Conservation (phyloP, 1,140 invertebrate species). For the Drosophila subobscura region DNA sequence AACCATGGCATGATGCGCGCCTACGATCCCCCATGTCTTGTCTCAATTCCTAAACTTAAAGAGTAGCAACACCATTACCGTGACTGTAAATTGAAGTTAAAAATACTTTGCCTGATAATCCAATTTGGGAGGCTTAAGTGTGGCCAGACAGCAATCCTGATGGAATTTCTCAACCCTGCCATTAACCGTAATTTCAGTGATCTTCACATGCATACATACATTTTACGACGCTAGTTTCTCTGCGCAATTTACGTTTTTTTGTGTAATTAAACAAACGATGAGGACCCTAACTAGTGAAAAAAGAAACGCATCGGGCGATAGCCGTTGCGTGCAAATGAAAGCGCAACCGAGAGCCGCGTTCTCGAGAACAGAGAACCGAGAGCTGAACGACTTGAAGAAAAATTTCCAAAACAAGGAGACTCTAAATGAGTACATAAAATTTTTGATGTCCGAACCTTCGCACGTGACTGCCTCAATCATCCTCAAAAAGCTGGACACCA, state of each 20-base stretch:
- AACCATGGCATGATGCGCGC: too few relatives aligned
- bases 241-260: neutral
- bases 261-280: neutral
- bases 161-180: neutral
- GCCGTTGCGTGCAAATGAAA: conserved; percentile 2
- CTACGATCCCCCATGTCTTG: too few relatives aligned
- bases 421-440: neutral
- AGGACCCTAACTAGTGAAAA: neutral
- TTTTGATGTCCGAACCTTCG: neutral
- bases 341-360: neutral
- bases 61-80: too few relatives aligned
- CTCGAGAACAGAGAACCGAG: too few relatives aligned
- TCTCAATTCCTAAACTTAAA: too few relatives aligned
- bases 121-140: conserved; percentile 1
- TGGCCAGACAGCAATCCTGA: neutral
- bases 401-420: conserved; percentile 8
- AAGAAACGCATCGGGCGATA: neutral
- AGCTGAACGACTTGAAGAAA: conserved; percentile 11
- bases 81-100: too few relatives aligned
- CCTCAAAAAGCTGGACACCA: conserved; percentile 9
- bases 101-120: too few relatives aligned
- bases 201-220: too few relatives aligned
- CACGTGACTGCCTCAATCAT: neutral
- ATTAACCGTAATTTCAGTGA: conserved; percentile 13
- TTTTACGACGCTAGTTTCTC: neutral